Percentiles rank a stretch among this genome's conserved stretches.
These are phyloP conservation scores for Agriopis aurantiaria DNA, from an alignment of 2,888 invertebrate species.

Conservation along the genomic window DNA sequence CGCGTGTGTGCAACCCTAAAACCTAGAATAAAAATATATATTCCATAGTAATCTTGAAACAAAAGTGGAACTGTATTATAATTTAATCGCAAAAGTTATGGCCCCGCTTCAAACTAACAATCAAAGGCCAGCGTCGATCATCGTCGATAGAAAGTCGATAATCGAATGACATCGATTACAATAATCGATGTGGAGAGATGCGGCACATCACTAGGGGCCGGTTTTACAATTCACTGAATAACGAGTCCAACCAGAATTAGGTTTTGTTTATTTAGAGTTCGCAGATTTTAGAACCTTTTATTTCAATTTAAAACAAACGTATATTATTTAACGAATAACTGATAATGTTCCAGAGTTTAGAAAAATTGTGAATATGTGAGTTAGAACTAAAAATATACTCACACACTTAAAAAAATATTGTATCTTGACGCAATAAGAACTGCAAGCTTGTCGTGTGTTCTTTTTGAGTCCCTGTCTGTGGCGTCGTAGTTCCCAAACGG, in stretches of 20 bases:
- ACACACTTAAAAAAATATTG: too few species aligned
- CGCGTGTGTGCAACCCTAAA: neutral
- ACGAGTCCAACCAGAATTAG: neutral
- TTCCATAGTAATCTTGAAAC: neutral
- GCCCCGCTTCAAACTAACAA: constrained; percentile 47
- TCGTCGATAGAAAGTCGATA: constrained; percentile 54
- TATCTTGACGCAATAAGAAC: too few species aligned
- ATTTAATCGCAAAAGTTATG: constrained; percentile 26
- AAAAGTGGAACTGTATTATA: too few species aligned
- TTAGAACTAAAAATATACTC: too few species aligned
- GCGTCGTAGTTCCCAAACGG: too few species aligned
- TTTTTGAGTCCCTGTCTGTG: too few species aligned
- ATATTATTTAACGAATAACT: too few species aligned
- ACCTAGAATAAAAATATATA: neutral
- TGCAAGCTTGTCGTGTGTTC: too few species aligned
- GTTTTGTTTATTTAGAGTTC: neutral
- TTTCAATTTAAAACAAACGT: too few species aligned
- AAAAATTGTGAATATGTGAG: too few species aligned
- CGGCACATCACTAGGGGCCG: constrained; percentile 25
- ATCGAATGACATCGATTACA: constrained; percentile 54
- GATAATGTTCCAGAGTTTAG: too few species aligned
- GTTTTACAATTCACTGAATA: constrained; percentile 12
- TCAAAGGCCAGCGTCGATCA: constrained; percentile 45
- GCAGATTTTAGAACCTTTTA: neutral
- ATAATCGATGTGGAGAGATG: constrained; percentile 45